phyloP scores from a whole-genome alignment of 2,797 vertebrate species.

The Alauda arvensis region DNA sequence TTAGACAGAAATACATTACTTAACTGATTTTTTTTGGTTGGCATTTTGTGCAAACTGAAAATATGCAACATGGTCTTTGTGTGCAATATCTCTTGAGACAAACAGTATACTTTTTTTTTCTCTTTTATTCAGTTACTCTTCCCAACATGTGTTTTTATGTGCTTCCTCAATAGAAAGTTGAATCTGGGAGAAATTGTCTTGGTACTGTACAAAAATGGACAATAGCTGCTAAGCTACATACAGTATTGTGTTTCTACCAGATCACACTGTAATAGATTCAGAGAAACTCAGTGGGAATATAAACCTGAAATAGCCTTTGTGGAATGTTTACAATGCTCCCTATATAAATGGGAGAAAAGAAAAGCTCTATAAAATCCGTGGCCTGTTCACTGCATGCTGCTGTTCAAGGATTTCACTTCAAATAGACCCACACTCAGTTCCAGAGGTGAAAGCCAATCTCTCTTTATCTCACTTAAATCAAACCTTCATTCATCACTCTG shows the following conservation, averaged over 20 bases:
- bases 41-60: not conserved
- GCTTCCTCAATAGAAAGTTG: not conserved
- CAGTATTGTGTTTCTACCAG: not conserved
- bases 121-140: not conserved
- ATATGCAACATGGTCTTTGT: not conserved
- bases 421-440: not conserved
- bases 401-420: not conserved
- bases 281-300: constrained; percentile 3
- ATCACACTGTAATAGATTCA: not conserved
- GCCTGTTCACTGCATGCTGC: not conserved
- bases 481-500: not conserved
- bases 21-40: not conserved
- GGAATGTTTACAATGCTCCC: not conserved
- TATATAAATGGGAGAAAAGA: not conserved
- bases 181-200: not conserved
- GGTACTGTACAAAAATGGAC: not conserved
- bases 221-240: not conserved
- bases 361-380: not conserved
- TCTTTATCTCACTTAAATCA: not conserved
- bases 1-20: not conserved
- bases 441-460: constrained; percentile 24
- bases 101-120: not conserved
- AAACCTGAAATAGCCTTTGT: constrained; percentile 26
- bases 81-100: not conserved
- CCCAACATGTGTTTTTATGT: not conserved